These are phyloP conservation scores for Eubasilissa regina DNA, from an alignment of 1,140 invertebrate species.

Conservation along the genomic window DNA sequence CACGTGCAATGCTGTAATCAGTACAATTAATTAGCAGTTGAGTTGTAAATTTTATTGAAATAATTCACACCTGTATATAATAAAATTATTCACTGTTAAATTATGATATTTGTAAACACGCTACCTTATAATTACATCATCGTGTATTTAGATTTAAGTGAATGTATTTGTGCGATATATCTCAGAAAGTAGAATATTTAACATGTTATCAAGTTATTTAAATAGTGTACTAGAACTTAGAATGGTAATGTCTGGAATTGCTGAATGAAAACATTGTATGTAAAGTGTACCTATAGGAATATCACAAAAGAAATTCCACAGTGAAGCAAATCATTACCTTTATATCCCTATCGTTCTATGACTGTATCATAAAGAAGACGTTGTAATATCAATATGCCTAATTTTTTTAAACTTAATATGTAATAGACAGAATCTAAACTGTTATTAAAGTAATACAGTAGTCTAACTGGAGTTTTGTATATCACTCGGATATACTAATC, in stretches of 20 bases:
- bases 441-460: too few relatives aligned
- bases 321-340: not conserved
- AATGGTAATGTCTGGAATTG: slow-evolving; percentile 55
- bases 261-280: slow-evolving; percentile 18
- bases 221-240: slow-evolving; percentile 51
- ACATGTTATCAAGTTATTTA: slow-evolving; percentile 41
- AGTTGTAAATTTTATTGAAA: slow-evolving; percentile 5
- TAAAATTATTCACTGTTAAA: slow-evolving; percentile 22
- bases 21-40: slow-evolving; percentile 1
- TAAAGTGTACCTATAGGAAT: slow-evolving; percentile 14
- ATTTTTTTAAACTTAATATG: too few relatives aligned
- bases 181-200: slow-evolving; percentile 32
- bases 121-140: slow-evolving; percentile 22
- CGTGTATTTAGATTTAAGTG: slow-evolving; percentile 31
- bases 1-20: slow-evolving; percentile 12
- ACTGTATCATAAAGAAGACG: too few relatives aligned
- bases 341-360: too few relatives aligned
- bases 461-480: too few relatives aligned
- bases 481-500: too few relatives aligned
- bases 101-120: slow-evolving; percentile 24
- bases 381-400: too few relatives aligned
- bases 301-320: slow-evolving; percentile 23
- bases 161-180: slow-evolving; percentile 51
- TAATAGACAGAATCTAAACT: too few relatives aligned
- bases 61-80: slow-evolving; percentile 19